Evolutionary conservation across 2,113 vertebrate genomes (phyloP).

Genomic region (Oncorhynchus kisutch): DNA sequence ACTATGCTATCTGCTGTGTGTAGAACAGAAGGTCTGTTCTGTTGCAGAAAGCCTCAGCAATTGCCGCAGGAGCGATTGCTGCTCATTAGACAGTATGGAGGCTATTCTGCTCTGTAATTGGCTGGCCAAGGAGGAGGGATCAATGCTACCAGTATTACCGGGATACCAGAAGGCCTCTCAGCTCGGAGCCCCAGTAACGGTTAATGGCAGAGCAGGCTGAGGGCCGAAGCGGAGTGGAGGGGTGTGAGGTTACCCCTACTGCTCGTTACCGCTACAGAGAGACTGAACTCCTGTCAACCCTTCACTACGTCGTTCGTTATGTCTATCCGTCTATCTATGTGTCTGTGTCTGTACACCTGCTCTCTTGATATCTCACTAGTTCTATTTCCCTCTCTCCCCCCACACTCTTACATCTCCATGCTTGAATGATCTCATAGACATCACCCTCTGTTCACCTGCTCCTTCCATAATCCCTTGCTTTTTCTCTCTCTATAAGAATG

Average conservation of each 20-base stretch:
- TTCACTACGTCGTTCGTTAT: not conserved
- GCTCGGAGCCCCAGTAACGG: not conserved
- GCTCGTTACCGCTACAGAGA: conserved; percentile 51
- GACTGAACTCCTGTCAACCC: conserved; percentile 10
- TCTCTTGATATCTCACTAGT: not conserved
- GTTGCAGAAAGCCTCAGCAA: conserved; percentile 46
- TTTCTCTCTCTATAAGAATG: not conserved
- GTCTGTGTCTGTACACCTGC: not conserved
- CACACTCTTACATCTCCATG: not conserved
- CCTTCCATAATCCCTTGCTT: not conserved
- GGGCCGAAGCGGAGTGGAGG: conserved; percentile 51
- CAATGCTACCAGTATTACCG: conserved; percentile 69
- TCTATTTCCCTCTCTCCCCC: not conserved
- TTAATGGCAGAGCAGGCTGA: conserved; percentile 13
- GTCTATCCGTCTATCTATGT: not conserved
- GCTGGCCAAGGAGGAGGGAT: conserved; percentile 58
- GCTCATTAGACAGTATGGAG: conserved; percentile 70
- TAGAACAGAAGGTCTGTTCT: not conserved
- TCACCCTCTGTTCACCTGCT: not conserved
- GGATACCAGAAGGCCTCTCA: conserved; percentile 37
- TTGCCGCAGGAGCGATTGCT: conserved; percentile 67
- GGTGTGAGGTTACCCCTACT: conserved; percentile 19
- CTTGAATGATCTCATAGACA: no score
- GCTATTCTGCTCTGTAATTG: conserved; percentile 60
- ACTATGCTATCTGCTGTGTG: not conserved